These are phyloP conservation scores for Climacteris rufus DNA, from an alignment of 2,113 vertebrate species.

Conservation along the genomic window DNA sequence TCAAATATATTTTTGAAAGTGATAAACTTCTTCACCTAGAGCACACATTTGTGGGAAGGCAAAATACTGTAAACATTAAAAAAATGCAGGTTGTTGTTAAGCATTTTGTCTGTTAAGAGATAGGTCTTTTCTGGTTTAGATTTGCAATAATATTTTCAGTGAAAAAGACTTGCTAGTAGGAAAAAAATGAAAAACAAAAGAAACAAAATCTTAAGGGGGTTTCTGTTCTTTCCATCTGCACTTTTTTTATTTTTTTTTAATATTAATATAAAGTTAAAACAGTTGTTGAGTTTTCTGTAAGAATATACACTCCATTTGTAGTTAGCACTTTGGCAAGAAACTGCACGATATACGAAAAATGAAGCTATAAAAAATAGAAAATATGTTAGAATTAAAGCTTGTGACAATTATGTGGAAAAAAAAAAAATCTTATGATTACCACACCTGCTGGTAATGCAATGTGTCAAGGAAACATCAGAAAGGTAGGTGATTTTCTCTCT, in stretches of 20 bases:
- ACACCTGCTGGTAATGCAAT: background rate
- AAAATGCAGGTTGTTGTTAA: background rate
- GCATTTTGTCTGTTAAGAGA: background rate
- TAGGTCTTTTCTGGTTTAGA: accelerated
- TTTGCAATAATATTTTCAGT: background rate
- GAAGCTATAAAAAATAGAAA: background rate
- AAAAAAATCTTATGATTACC: background rate
- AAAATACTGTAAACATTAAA: background rate
- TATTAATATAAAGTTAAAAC: background rate
- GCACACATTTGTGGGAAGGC: background rate
- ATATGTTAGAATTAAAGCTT: background rate
- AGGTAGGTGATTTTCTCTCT: background rate
- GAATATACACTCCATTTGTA: background rate
- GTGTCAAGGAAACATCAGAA: background rate
- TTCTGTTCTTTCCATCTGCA: background rate
- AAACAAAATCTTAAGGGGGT: background rate
- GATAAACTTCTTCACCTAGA: background rate
- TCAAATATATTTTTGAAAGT: background rate
- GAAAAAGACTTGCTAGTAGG: background rate
- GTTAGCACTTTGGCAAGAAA: background rate
- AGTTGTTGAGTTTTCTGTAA: background rate
- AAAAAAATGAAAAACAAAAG: background rate
- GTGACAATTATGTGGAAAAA: background rate
- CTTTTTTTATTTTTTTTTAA: too few species aligned
- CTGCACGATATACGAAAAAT: background rate